Evolutionary conservation across 2,888 invertebrate species (phyloP).

Genomic region (Agrypnus murinus): DNA sequence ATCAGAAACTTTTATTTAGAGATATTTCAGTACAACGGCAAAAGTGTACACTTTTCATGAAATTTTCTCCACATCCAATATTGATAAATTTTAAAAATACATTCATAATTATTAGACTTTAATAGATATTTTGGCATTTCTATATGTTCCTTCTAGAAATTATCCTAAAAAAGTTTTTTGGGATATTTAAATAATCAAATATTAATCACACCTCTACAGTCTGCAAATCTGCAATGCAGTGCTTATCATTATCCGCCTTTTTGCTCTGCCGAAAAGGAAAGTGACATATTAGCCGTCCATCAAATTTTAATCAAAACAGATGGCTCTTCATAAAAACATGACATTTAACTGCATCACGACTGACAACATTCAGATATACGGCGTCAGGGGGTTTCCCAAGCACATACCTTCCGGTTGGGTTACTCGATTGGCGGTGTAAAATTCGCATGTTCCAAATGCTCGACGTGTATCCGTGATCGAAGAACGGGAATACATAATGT

Average conservation of each 20-base stretch:
- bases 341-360: conserved; percentile 24
- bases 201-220: conserved; percentile 15
- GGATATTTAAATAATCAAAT: conserved; percentile 14
- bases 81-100: too few relatives aligned
- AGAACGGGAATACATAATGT: conserved; percentile 44
- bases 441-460: conserved; percentile 38
- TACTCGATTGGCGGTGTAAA: conserved; percentile 32
- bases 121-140: too few relatives aligned
- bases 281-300: conserved; percentile 28
- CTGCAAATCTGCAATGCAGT: too few relatives aligned
- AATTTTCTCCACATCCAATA: too few relatives aligned
- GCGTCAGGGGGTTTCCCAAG: conserved; percentile 1
- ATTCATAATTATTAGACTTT: too few relatives aligned
- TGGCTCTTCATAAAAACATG: conserved; percentile 26
- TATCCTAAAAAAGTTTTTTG: background rate
- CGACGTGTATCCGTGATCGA: conserved; percentile 36
- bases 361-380: conserved; percentile 25
- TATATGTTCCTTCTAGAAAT: background rate
- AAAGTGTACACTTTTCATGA: too few relatives aligned
- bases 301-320: conserved; percentile 26
- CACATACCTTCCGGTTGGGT: conserved; percentile 22
- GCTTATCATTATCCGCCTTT: conserved; percentile 3
- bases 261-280: conserved; percentile 16
- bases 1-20: background rate
- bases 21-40: too few relatives aligned